Conservation (phyloP, 2,797 vertebrate genomes). For the Sandelia bainsii region DNA sequence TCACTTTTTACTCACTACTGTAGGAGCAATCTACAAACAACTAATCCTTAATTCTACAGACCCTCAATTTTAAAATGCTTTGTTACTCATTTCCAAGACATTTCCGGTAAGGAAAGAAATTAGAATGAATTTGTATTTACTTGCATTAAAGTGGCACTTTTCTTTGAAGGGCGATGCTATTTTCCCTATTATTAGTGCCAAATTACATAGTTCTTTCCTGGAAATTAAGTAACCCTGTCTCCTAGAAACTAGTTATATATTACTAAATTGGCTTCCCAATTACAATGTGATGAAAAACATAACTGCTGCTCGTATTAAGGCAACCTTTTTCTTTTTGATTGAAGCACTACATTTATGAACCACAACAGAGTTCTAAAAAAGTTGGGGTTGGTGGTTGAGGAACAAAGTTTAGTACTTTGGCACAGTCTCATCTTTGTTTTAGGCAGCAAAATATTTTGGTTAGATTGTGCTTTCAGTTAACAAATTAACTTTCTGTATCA, state of each 20-base stretch:
- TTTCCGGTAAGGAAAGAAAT: not conserved
- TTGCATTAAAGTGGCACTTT: not conserved
- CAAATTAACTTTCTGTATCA: too few species aligned
- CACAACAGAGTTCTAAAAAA: too few species aligned
- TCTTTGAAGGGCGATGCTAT: not conserved
- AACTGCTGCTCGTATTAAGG: not conserved
- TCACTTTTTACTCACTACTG: too few species aligned
- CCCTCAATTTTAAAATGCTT: not conserved
- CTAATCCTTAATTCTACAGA: not conserved
- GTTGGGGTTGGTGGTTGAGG: too few species aligned
- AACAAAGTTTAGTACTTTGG: too few species aligned
- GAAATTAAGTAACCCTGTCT: not conserved
- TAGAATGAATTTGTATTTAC: not conserved
- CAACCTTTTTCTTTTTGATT: too few species aligned
- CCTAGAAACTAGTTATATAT: not conserved
- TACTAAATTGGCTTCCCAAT: not conserved
- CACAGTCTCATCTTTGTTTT: too few species aligned
- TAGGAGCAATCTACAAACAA: too few species aligned
- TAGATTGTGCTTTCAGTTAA: too few species aligned
- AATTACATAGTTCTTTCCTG: not conserved
- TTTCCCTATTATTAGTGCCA: not conserved
- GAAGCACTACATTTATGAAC: too few species aligned
- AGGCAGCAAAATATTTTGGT: too few species aligned
- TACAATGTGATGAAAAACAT: constrained; percentile 1
- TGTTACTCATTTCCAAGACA: not conserved